Evolutionary conservation across 2,888 invertebrate genomes (phyloP).

Genomic region (Tethea ocularis): DNA sequence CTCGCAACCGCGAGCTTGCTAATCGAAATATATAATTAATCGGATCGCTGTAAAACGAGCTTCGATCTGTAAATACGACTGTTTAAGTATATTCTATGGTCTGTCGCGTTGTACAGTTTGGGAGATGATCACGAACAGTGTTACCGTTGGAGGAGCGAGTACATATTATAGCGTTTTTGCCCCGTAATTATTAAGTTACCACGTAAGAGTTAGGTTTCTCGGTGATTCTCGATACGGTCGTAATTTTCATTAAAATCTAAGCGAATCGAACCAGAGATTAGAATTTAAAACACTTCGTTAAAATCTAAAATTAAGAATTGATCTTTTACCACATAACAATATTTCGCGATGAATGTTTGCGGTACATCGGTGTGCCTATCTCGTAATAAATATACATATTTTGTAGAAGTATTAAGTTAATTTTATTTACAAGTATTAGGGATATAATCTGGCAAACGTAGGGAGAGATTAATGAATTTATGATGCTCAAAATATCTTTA

Average conservation of each 20-base stretch:
- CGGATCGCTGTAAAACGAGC: slow-evolving; percentile 77
- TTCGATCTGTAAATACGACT: slow-evolving; percentile 77
- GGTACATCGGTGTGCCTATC: slow-evolving; percentile 72
- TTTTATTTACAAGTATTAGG: slow-evolving; percentile 76
- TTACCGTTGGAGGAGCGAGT: slow-evolving; percentile 76
- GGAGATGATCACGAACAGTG: slow-evolving; percentile 67
- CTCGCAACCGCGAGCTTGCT: slow-evolving; percentile 54
- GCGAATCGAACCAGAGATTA: slow-evolving; percentile 73
- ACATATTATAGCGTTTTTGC: slow-evolving; percentile 71
- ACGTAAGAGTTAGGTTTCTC: slow-evolving; percentile 80
- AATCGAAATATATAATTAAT: slow-evolving; percentile 45
- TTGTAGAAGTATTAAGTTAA: slow-evolving; percentile 77
- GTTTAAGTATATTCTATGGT: slow-evolving; percentile 55
- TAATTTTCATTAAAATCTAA: slow-evolving; percentile 59
- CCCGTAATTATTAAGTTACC: slow-evolving; percentile 82
- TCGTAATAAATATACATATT: slow-evolving; percentile 77
- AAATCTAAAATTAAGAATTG: slow-evolving; percentile 76
- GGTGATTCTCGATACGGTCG: slow-evolving; percentile 64
- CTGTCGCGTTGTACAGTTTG: slow-evolving; percentile 68
- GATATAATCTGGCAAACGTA: slow-evolving; percentile 73
- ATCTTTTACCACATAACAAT: slow-evolving; percentile 79
- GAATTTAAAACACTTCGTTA: slow-evolving; percentile 75
- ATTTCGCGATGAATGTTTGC: slow-evolving; percentile 83
- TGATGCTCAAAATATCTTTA: slow-evolving; percentile 76
- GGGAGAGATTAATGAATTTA: slow-evolving; percentile 58